Base-by-base conservation (phyloP, 1,140 invertebrate genomes). In the Armadillidium nasatum region DNA sequence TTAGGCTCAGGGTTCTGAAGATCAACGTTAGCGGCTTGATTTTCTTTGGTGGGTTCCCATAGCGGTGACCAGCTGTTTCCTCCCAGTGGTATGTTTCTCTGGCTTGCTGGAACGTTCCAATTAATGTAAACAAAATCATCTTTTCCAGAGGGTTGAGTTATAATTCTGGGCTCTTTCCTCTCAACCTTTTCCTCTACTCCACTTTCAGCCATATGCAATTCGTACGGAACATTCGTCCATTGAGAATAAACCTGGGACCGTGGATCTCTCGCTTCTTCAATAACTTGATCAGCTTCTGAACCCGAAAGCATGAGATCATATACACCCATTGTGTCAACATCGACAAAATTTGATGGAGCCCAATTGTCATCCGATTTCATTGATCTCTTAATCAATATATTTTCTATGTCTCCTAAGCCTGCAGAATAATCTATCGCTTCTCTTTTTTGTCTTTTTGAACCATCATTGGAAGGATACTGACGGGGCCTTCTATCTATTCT, bases 61-160 rank as follows among this genome's bases (percentile, higher is more conserved):
- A 79, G 74, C 15, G 78, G 78, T 4, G 78, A 79, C 78, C 78
- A 79, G 71, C 76, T 45, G 50, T 76, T 73, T 15, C 71, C 71
- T 23, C 74, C 75, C 54, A 76, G 75, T 0, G 75, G 75, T 22
- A 76, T 79, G 60, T 71, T 19, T 15, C 68, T 72, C 44, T 74
- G 72, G 19, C 67, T 71, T 44, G 66, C 19, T 3, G 78, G 80
- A 22, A 78, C 77, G 67, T 81, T 77, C 80, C 80, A 81, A 70
- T 81, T 81, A 44, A 81, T 77, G 67, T 78, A 74, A 13, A 81
- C 80, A 44, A 81, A 81, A 66, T 81, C 80, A 45, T 81, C 78
- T n/a, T 78, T 77, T 9, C 80, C 80, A 10, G 77, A 77, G 0
- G 80, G 80, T 54, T 79, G 72, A 19, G 80, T 81, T 66, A 81